phyloP scores from a whole-genome alignment of 2,797 vertebrate species.

The Champsocephalus esox region DNA sequence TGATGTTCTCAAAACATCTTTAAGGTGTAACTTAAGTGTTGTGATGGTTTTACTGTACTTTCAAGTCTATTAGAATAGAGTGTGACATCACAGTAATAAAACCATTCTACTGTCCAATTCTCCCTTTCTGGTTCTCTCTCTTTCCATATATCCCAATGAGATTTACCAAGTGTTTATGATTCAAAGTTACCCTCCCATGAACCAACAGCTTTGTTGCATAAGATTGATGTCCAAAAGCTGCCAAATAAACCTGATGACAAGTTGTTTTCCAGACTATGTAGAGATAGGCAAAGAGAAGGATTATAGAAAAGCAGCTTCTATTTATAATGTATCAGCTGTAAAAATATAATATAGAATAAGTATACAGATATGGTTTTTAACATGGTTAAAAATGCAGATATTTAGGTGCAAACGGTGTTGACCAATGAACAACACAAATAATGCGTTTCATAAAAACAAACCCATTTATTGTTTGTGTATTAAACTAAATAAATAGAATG shows the following conservation, averaged over 20 bases:
- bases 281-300: neutral
- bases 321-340: neutral
- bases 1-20: neutral
- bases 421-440: neutral
- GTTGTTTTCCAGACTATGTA: neutral
- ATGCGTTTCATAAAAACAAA: neutral
- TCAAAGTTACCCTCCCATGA: slow-evolving; percentile 3
- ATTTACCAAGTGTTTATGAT: slow-evolving; percentile 6
- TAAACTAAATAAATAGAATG: neutral
- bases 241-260: neutral
- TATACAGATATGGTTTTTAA: neutral
- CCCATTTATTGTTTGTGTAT: neutral
- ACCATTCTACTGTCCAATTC: neutral
- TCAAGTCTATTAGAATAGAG: slow-evolving; percentile 28
- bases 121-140: neutral
- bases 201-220: neutral
- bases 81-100: slow-evolving; percentile 7
- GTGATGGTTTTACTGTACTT: neutral
- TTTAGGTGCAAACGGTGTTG: neutral
- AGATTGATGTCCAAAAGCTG: neutral
- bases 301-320: neutral
- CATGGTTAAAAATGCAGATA: neutral
- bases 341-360: neutral
- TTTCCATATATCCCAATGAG: slow-evolving; percentile 1
- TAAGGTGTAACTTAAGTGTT: neutral